phyloP scores from a whole-genome alignment of 2,113 vertebrate genomes.

The Picathartes gymnocephalus region DNA sequence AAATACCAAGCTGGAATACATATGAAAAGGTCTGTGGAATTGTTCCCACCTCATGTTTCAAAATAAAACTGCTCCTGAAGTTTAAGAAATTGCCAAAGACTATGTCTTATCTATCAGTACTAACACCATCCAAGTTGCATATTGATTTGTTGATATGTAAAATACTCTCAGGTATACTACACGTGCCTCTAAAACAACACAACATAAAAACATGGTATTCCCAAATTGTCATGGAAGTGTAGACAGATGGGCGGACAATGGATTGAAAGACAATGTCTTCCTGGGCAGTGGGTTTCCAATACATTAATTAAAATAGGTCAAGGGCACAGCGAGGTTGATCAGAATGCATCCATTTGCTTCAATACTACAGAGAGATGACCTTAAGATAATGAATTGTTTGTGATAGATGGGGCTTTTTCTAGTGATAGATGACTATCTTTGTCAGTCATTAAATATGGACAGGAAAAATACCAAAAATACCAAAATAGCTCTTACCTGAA shows the following conservation, averaged over 20 bases:
- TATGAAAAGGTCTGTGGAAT: not conserved
- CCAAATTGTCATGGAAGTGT: not conserved
- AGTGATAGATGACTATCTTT: not conserved
- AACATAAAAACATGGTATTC: not conserved
- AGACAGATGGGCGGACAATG: not conserved
- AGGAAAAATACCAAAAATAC: not conserved
- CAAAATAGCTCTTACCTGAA: slow-evolving; percentile 74
- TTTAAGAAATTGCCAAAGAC: not conserved
- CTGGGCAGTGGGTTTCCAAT: not conserved
- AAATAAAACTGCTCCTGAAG: not conserved
- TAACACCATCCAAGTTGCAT: not conserved
- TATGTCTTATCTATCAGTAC: not conserved
- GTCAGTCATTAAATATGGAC: not conserved
- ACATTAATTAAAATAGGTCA: not conserved
- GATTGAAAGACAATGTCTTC: not conserved
- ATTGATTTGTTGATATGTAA: not conserved
- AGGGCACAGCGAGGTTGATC: not conserved
- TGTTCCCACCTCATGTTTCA: not conserved
- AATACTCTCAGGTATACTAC: not conserved
- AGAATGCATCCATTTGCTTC: not conserved
- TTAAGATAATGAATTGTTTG: not conserved
- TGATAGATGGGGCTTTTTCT: not conserved
- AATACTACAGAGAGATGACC: not conserved
- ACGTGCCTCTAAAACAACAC: not conserved
- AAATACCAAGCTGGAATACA: not conserved